Conservation (phyloP, 2,888 invertebrate genomes). For the Aspidiotus rigidus region DNA sequence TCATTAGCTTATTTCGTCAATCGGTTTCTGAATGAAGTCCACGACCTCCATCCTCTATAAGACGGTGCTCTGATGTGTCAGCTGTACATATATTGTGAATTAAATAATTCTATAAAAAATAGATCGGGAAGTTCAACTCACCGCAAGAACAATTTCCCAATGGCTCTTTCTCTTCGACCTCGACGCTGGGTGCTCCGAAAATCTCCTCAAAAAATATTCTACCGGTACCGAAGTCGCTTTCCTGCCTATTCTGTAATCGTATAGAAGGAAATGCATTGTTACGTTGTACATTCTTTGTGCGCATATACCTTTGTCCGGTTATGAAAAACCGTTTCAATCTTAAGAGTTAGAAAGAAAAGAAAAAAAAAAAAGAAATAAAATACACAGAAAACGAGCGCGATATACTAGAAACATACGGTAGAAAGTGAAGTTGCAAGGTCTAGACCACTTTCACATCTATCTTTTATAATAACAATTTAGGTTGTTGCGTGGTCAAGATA, state of each 20-base stretch:
- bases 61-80: too few relatives aligned
- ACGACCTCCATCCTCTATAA: too few relatives aligned
- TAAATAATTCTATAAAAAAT: not conserved
- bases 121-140: conserved; percentile 35
- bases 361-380: not conserved
- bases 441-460: conserved; percentile 29
- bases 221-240: conserved; percentile 10
- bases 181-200: conserved; percentile 38
- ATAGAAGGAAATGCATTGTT: not conserved
- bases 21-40: too few relatives aligned
- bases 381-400: not conserved
- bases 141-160: conserved; percentile 40
- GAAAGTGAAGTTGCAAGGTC: conserved; percentile 32
- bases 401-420: conserved; percentile 5
- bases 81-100: not conserved
- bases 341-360: not conserved
- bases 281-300: not conserved
- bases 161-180: conserved; percentile 39
- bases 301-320: not conserved
- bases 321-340: conserved; percentile 1
- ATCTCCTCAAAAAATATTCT: conserved; percentile 40
- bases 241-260: not conserved
- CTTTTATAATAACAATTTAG: conserved; percentile 25
- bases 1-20: too few relatives aligned
- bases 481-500: conserved; percentile 21